Conservation (phyloP, 2,113 vertebrate species). For the Castor canadensis region DNA sequence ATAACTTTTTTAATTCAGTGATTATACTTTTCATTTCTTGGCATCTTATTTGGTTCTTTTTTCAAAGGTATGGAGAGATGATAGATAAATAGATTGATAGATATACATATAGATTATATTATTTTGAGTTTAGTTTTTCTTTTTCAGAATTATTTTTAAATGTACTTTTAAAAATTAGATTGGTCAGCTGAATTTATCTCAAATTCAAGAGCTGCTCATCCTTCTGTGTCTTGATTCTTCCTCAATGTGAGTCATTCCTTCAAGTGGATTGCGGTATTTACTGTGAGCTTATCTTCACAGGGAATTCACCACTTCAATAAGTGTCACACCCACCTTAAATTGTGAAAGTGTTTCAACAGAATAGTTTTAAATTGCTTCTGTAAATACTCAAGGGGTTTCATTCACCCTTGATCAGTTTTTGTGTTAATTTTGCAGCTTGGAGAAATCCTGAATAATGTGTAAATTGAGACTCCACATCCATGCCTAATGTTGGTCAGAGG, state of each 20-base stretch:
- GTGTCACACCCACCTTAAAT: neutral
- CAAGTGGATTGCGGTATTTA: neutral
- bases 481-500: neutral
- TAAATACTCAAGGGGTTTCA: slow-evolving; percentile 1
- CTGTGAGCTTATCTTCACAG: slow-evolving; percentile 25
- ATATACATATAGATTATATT: neutral
- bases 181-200: neutral
- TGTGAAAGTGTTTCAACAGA: neutral
- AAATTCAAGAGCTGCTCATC: neutral
- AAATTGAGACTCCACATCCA: slow-evolving; percentile 12
- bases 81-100: too few relatives aligned
- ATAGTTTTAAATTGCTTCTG: slow-evolving; percentile 36
- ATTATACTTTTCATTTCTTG: slow-evolving; percentile 1
- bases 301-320: neutral
- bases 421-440: slow-evolving; percentile 35
- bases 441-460: slow-evolving; percentile 20
- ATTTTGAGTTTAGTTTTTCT: slow-evolving; percentile 23
- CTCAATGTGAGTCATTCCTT: slow-evolving; percentile 38
- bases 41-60: neutral
- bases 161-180: neutral
- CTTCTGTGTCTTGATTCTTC: neutral
- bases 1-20: neutral
- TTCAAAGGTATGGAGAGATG: neutral
- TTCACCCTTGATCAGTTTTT: slow-evolving; percentile 26
- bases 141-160: slow-evolving; percentile 36